phyloP scores from a whole-genome alignment of 2,888 invertebrate genomes.

The Omphaloscelis lunosa region DNA sequence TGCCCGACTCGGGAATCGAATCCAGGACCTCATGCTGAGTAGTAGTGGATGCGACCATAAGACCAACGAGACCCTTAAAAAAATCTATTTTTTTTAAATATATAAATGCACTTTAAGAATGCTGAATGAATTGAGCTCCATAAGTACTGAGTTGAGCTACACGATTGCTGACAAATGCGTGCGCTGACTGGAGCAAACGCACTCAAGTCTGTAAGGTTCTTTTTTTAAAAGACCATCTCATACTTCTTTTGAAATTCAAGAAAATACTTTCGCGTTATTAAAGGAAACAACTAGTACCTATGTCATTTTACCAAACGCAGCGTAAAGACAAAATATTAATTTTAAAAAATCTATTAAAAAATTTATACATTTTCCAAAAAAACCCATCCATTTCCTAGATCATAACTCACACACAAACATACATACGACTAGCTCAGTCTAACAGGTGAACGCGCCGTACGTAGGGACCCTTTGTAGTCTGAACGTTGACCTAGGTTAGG shows the following conservation, averaged over 20 bases:
- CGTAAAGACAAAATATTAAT: not conserved
- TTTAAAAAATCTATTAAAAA: too few relatives aligned
- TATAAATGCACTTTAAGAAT: not conserved
- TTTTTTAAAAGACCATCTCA: not conserved
- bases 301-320: not conserved
- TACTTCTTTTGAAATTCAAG: not conserved
- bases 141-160: too few relatives aligned
- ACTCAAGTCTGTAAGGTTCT: not conserved
- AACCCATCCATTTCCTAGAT: constrained; percentile 24
- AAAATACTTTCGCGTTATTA: too few relatives aligned
- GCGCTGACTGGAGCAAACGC: too few relatives aligned
- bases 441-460: constrained; percentile 59
- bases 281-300: not conserved
- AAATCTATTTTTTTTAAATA: too few relatives aligned
- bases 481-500: constrained; percentile 81
- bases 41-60: not conserved
- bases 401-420: constrained; percentile 45
- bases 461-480: constrained; percentile 75
- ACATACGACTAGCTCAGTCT: constrained; percentile 33
- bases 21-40: not conserved
- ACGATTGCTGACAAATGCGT: not conserved
- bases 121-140: not conserved
- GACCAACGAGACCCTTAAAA: not conserved
- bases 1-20: not conserved
- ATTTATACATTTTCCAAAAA: not conserved